Evolutionary conservation across 2,113 vertebrate species (phyloP).

Genomic region (Plectropomus leopardus): DNA sequence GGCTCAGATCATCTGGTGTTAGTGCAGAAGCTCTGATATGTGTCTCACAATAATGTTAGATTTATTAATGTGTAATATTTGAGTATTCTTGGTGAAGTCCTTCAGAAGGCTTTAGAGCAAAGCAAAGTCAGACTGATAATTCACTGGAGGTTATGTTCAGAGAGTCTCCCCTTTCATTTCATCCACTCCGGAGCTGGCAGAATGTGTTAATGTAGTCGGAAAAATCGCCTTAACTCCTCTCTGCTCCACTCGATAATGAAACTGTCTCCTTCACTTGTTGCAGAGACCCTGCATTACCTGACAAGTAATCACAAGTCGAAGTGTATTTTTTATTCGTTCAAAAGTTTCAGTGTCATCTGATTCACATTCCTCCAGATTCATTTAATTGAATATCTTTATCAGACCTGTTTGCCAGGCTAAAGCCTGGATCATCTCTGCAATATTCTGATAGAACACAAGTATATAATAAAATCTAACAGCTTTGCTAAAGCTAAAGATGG

Average conservation of each 20-base stretch:
- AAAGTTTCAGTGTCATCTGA: neutral
- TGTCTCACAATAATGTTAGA: slow-evolving; percentile 1
- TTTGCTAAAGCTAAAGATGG: slow-evolving; percentile 21
- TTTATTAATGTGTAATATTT: slow-evolving; percentile 28
- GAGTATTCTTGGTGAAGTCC: slow-evolving; percentile 20
- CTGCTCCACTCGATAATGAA: slow-evolving; percentile 12
- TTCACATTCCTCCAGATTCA: neutral
- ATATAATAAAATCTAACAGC: slow-evolving; percentile 54
- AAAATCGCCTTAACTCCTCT: slow-evolving; percentile 6
- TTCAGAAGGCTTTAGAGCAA: slow-evolving; percentile 20
- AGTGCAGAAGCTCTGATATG: neutral
- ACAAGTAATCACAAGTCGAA: slow-evolving; percentile 7
- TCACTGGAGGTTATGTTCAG: slow-evolving; percentile 27
- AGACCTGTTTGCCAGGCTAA: neutral
- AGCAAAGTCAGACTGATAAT: slow-evolving; percentile 19
- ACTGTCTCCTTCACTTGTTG: slow-evolving; percentile 32
- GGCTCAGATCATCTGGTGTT: neutral
- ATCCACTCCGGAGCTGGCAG: slow-evolving; percentile 21
- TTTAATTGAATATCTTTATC: slow-evolving; percentile 19
- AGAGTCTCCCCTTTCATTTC: slow-evolving; percentile 46
- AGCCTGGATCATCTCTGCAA: neutral
- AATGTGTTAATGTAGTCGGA: slow-evolving; percentile 25
- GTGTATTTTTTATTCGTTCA: slow-evolving; percentile 3
- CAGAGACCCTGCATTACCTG: slow-evolving; percentile 8
- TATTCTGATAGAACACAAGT: slow-evolving; percentile 44